Conservation (phyloP, 2,113 vertebrate species). For the Macaca mulatta region DNA sequence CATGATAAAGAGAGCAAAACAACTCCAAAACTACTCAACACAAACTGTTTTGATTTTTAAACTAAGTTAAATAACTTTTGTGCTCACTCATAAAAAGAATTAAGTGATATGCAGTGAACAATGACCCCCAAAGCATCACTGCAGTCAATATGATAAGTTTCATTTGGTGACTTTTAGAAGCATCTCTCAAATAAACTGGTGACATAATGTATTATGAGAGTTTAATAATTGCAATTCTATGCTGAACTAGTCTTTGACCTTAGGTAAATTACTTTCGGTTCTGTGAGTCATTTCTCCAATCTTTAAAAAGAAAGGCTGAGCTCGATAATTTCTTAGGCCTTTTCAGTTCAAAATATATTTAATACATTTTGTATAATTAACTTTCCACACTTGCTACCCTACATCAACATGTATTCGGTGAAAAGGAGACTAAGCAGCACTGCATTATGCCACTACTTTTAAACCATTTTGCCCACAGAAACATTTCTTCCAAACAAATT, state of each 20-base stretch:
- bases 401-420: background rate
- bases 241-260: conserved; percentile 34
- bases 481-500: background rate
- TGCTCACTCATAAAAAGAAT: background rate
- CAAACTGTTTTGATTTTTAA: background rate
- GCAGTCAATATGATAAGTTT: background rate
- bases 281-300: conserved; percentile 18
- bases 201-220: conserved; percentile 9
- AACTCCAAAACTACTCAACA: background rate
- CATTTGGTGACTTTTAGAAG: background rate
- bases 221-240: conserved; percentile 43
- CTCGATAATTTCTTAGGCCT: background rate
- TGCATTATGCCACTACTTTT: background rate
- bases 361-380: conserved; percentile 46
- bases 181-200: conserved; percentile 39
- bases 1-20: background rate
- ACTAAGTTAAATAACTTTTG: background rate
- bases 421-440: background rate
- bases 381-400: background rate
- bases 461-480: background rate
- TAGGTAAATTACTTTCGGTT: conserved; percentile 46
- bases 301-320: conserved; percentile 27
- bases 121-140: background rate
- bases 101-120: background rate
- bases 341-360: conserved; percentile 40